Percentiles rank a stretch among this genome's conserved stretches.
Evolutionary conservation across 2,113 vertebrate species (phyloP).

Genomic region (Lagenorhynchus albirostris): DNA sequence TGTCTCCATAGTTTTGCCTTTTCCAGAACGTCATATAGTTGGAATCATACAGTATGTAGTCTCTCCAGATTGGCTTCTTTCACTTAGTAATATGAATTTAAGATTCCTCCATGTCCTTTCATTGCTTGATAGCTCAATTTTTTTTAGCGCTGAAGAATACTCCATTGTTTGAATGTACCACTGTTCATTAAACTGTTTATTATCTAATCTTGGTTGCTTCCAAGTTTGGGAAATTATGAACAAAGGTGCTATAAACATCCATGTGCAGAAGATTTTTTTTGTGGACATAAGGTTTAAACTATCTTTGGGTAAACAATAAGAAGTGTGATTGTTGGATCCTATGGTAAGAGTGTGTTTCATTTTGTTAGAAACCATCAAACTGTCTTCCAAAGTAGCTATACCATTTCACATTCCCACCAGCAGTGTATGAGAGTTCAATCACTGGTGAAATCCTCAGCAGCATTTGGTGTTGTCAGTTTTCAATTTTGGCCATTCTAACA

Average conservation of each 20-base stretch:
- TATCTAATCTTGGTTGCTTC: background rate
- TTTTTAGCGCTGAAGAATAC: background rate
- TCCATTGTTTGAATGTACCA: background rate
- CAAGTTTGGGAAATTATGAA: background rate
- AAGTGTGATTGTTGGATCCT: background rate
- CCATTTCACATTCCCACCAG: background rate
- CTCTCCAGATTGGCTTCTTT: background rate
- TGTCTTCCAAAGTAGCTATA: background rate
- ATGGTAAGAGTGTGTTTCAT: background rate
- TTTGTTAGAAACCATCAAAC: background rate
- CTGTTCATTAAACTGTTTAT: background rate
- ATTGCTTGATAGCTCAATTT: background rate
- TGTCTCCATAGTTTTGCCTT: background rate
- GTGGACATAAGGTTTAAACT: background rate
- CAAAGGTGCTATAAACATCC: background rate
- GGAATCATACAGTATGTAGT: background rate
- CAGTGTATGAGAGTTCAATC: background rate
- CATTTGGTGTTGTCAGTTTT: background rate
- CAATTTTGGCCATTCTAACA: background rate
- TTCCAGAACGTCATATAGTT: background rate
- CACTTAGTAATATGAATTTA: background rate
- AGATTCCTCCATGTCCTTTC: background rate
- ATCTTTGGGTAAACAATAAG: background rate
- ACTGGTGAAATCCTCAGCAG: background rate
- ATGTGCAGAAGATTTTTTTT: background rate